A percentile compares a stretch with the other conserved stretches of the same genome.
These are phyloP conservation scores for Bugulina stolonifera DNA, from an alignment of 2,888 invertebrate species.

Conservation along the genomic window DNA sequence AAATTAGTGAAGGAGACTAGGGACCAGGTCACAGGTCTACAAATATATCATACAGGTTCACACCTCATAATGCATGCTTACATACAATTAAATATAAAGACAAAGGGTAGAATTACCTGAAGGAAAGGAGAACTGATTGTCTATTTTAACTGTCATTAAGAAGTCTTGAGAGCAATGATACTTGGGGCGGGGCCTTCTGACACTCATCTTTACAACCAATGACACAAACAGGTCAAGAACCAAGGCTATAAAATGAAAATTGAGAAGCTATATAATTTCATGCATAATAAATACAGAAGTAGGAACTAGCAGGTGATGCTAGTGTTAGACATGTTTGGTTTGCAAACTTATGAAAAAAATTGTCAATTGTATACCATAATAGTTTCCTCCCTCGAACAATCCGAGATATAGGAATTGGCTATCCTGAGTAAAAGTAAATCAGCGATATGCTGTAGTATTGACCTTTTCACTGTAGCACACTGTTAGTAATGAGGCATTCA, in stretches of 20 bases:
- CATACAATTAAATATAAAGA: neutral
- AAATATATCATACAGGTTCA: too few relatives aligned
- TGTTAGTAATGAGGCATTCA: too few relatives aligned
- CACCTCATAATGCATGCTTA: neutral
- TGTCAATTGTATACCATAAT: neutral
- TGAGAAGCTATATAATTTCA: neutral
- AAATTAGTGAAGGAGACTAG: neutral
- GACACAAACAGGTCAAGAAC: neutral
- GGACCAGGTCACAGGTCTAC: neutral
- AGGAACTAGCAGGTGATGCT: neutral
- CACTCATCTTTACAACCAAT: neutral
- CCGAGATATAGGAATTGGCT: too few relatives aligned
- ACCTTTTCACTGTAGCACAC: too few relatives aligned
- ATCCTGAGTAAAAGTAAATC: too few relatives aligned
- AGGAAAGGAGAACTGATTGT: conserved; percentile 15
- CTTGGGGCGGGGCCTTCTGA: neutral
- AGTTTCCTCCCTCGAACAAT: too few relatives aligned
- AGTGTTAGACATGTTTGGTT: neutral
- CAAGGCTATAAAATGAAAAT: neutral
- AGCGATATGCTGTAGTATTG: too few relatives aligned
- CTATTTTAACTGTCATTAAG: neutral
- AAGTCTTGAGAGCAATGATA: neutral
- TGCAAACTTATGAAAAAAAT: neutral
- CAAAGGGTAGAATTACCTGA: conserved; percentile 1
- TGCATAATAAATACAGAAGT: neutral